phyloP scores from a whole-genome alignment of 1,140 invertebrate species.

The Mya arenaria region DNA sequence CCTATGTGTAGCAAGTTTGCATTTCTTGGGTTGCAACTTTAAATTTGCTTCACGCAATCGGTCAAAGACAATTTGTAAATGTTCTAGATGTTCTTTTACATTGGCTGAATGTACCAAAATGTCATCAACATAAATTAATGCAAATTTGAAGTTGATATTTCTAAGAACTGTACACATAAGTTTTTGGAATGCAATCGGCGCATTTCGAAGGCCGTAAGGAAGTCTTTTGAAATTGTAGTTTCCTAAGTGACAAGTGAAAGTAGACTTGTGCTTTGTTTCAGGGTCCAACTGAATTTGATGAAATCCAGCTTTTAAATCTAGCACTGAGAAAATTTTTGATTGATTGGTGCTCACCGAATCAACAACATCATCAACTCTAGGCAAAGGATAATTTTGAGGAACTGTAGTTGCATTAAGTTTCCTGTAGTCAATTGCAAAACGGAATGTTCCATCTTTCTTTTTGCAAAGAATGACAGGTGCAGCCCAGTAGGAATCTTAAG shows the following conservation, averaged over 20 bases:
- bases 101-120: slow-evolving; percentile 13
- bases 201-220: slow-evolving; percentile 53
- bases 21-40: too few relatives aligned
- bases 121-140: slow-evolving; percentile 57
- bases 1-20: slow-evolving; percentile 46
- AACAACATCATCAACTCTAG: slow-evolving; percentile 49
- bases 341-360: slow-evolving; percentile 50
- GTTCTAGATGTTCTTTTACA: slow-evolving; percentile 2
- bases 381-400: slow-evolving; percentile 44
- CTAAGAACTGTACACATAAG: slow-evolving; percentile 42
- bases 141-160: slow-evolving; percentile 45
- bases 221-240: slow-evolving; percentile 46
- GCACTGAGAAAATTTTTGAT: slow-evolving; percentile 42
- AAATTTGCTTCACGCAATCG: background rate
- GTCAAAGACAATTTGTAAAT: slow-evolving; percentile 29
- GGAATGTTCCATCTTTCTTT: slow-evolving; percentile 47
- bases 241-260: slow-evolving; percentile 51
- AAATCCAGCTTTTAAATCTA: slow-evolving; percentile 61
- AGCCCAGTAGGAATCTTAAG: slow-evolving; percentile 42
- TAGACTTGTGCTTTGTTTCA: slow-evolving; percentile 59
- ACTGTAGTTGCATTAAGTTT: slow-evolving; percentile 56
- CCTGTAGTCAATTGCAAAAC: slow-evolving; percentile 63
- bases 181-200: slow-evolving; percentile 38
- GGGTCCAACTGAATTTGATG: slow-evolving; percentile 60
- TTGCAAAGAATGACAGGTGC: slow-evolving; percentile 60